Evolutionary conservation across 2,797 vertebrate genomes (phyloP), one percentile per base, ranked within the genome.

Genomic region (Clarias pachynema): DNA sequence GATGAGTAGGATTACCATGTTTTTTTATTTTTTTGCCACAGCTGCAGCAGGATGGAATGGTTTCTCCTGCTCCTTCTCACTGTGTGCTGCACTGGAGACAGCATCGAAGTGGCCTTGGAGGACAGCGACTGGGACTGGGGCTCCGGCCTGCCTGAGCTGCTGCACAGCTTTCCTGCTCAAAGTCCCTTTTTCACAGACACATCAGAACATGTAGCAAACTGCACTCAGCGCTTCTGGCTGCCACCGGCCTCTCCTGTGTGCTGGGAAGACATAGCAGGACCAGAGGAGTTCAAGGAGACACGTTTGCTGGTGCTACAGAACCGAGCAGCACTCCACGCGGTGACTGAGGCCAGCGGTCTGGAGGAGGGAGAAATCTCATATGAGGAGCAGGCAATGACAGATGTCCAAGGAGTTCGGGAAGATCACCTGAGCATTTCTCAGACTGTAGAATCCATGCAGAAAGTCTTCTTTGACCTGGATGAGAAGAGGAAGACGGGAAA

Each of bases 261-360:
- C 86, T 94, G 95, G 95, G 94, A 94, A 29, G 89, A 94, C 88
- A 85, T 94, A 5, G 95, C 90, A 0, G 93, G 89, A 1, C 93
- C 94, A 0, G 89, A 95, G 84, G 96, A 96, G 89, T 95, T 96
- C 9, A 93, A 93, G 88, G 89, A 68, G 69, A 94, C 94, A 26
- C 95, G 96, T n/a, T 89, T 95, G 75, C 92, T 95, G 4, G 91
- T 93, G 14, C 93, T 96, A 63, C 95, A 96, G 91, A 96, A 96
- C 92, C 89, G 95, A 78, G 95, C 95, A 0, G 91, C 95, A 0
- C 93, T 96, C 75, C 92, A 94, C 85, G 93, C 94, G 0, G 91
- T 95, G 87, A 91, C 93, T 77, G 87, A 87, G 79, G 91, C 92
- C 78, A 95, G 95, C 0, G 94, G 95, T 14, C 79, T 95, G 77